phyloP scores from a whole-genome alignment of 30 jellyfish, hydroid and myxozoan species.

The Sanderia malayensis region DNA sequence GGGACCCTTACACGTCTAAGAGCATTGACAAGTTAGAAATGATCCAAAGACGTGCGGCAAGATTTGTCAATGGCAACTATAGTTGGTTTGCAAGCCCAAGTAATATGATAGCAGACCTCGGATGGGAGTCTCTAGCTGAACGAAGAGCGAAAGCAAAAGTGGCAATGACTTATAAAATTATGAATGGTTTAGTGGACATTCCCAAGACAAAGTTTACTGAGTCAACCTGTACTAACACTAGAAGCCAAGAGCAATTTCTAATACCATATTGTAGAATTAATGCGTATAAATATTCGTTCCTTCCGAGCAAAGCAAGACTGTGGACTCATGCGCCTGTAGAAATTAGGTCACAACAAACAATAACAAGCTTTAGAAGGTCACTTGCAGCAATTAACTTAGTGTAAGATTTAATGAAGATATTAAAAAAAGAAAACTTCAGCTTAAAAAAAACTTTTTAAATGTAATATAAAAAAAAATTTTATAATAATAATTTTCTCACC shows the following conservation, averaged over 20 bases:
- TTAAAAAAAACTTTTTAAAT: no score
- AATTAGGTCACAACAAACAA: neutral
- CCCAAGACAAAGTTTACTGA: slow-evolving; percentile 26
- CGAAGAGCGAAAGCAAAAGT: slow-evolving; percentile 32
- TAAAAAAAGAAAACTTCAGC: neutral
- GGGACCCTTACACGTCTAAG: slow-evolving; percentile 46
- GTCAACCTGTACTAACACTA: slow-evolving; percentile 17
- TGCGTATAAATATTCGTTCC: slow-evolving; percentile 17
- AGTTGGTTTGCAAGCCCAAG: slow-evolving; percentile 29
- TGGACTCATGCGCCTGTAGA: neutral
- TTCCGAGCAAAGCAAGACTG: no score
- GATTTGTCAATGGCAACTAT: slow-evolving; percentile 33
- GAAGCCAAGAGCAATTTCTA: slow-evolving; percentile 28
- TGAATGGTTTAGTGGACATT: slow-evolving; percentile 16
- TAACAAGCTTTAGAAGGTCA: no score
- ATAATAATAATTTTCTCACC: no score
- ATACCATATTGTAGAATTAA: slow-evolving; percentile 18
- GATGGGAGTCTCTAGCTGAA: slow-evolving; percentile 38
- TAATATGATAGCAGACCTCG: slow-evolving; percentile 37
- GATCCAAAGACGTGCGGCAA: slow-evolving; percentile 42
- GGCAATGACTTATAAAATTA: slow-evolving; percentile 24
- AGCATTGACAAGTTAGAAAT: slow-evolving; percentile 22
- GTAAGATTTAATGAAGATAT: no score
- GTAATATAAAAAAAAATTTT: no score
- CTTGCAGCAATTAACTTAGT: neutral